Percentiles rank a stretch among this genome's conserved stretches.
Conservation (phyloP, 2,113 vertebrate genomes). For the Archilochus colubris region DNA sequence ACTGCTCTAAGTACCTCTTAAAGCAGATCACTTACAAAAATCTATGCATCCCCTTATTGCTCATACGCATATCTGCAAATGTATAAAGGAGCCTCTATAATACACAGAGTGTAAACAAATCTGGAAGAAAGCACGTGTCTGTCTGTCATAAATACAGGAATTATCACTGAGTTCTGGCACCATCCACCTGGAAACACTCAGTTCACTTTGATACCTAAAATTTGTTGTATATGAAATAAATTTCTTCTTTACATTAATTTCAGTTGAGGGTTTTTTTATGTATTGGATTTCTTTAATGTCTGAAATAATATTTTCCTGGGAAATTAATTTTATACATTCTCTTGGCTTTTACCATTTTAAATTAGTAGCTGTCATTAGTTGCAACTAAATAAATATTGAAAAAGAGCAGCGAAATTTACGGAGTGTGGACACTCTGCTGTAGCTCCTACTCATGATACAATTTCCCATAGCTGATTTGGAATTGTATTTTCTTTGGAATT, state of each 20-base stretch:
- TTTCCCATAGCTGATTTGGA: neutral
- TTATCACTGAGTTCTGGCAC: neutral
- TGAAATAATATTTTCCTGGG: neutral
- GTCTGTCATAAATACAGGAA: neutral
- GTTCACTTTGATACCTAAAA: neutral
- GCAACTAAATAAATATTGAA: neutral
- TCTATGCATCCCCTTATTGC: neutral
- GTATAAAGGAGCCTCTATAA: neutral
- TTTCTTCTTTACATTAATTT: neutral
- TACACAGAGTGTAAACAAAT: neutral
- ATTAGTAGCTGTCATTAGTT: neutral
- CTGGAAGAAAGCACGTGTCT: neutral
- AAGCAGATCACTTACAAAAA: constrained; percentile 41
- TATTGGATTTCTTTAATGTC: neutral
- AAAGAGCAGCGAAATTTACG: neutral
- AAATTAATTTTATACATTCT: neutral
- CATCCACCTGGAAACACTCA: neutral
- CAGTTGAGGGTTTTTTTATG: neutral
- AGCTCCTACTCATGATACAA: neutral
- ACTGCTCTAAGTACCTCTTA: constrained; percentile 18
- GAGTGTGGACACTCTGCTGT: neutral
- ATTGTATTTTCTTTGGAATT: neutral
- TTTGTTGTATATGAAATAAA: neutral
- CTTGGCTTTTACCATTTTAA: neutral
- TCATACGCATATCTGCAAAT: neutral